Percentiles rank a stretch among this genome's conserved stretches.
These are phyloP conservation scores for Pangasius krempfi DNA, from an alignment of 2,797 vertebrate species.

Conservation along the genomic window DNA sequence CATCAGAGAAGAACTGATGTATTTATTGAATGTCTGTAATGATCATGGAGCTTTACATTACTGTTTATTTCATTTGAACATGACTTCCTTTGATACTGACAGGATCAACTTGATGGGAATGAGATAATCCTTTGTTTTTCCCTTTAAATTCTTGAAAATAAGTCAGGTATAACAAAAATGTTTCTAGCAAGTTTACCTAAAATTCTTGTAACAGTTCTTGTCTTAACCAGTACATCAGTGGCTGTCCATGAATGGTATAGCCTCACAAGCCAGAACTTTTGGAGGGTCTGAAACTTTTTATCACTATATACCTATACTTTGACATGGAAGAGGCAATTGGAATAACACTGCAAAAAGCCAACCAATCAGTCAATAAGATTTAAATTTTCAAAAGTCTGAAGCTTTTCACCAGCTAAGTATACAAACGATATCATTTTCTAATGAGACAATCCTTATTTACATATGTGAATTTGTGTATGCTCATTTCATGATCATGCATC, in stretches of 20 bases:
- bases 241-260: background rate
- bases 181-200: background rate
- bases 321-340: background rate
- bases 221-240: background rate
- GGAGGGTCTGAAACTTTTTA: background rate
- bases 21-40: background rate
- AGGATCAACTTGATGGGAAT: background rate
- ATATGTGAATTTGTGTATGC: background rate
- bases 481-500: background rate
- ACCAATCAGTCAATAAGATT: too few species aligned
- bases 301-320: background rate
- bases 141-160: background rate
- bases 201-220: background rate
- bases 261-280: background rate
- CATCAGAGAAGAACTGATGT: background rate
- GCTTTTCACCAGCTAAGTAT: background rate
- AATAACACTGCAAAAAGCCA: too few species aligned
- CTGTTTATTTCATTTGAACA: background rate
- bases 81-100: background rate
- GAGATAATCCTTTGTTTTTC: background rate
- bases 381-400: background rate
- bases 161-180: background rate
- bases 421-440: background rate
- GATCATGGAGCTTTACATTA: background rate
- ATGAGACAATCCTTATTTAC: background rate